These are phyloP conservation scores for Macrotrachela quadricornifera DNA, from an alignment of 1,140 invertebrate species.

Conservation along the genomic window DNA sequence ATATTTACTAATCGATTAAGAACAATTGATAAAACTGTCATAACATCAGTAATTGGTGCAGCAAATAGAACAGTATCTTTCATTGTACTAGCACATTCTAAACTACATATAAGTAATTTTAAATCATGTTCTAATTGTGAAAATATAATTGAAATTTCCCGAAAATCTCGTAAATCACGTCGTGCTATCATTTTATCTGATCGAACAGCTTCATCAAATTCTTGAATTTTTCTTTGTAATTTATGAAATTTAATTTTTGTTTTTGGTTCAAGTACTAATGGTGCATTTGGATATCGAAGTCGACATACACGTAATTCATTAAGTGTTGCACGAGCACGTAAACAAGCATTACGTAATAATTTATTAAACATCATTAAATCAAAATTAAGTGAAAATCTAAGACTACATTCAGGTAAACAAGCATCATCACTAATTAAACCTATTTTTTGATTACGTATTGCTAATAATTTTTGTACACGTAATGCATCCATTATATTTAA, in stretches of 20 bases:
- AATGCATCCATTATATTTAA: neutral
- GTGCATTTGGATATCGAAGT: neutral
- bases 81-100: neutral
- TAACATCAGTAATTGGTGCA: neutral
- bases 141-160: neutral
- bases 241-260: neutral
- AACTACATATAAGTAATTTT: neutral
- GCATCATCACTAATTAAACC: neutral
- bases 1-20: neutral
- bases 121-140: neutral
- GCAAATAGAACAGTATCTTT: neutral
- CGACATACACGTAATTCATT: neutral
- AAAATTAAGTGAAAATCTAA: neutral
- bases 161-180: neutral
- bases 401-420: neutral
- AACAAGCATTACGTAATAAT: neutral
- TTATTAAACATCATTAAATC: neutral
- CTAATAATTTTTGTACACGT: neutral
- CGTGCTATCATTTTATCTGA: neutral
- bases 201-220: neutral
- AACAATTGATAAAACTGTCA: neutral
- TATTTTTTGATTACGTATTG: neutral
- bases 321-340: neutral
- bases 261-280: neutral
- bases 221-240: neutral